Evolutionary conservation across 2,797 vertebrate species (phyloP).

Genomic region (Oreochromis grahami): DNA sequence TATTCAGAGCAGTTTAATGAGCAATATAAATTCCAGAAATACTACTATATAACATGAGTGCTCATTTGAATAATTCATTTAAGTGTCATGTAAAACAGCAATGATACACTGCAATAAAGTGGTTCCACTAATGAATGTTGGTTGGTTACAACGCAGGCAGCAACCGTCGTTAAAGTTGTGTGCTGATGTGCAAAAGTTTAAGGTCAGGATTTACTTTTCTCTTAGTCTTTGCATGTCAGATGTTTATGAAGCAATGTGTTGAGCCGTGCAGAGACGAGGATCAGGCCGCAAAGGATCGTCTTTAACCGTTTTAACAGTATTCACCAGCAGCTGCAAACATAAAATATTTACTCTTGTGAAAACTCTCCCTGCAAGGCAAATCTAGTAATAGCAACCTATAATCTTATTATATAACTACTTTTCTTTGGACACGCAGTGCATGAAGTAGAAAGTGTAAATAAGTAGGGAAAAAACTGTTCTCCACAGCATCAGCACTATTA

Average conservation of each 20-base stretch:
- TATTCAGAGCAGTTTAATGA: constrained; percentile 31
- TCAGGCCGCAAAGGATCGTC: not conserved
- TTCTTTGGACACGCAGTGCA: not conserved
- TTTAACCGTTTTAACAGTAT: not conserved
- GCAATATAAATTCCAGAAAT: constrained; percentile 14
- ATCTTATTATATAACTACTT: not conserved
- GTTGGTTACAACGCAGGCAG: not conserved
- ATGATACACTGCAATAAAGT: not conserved
- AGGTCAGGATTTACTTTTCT: not conserved
- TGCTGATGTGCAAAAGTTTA: not conserved
- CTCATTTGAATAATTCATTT: constrained; percentile 32
- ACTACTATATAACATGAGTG: not conserved
- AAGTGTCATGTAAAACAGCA: constrained; percentile 20
- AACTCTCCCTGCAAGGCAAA: not conserved
- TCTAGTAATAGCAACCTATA: not conserved
- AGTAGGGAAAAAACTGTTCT: not conserved
- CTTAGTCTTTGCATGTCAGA: not conserved
- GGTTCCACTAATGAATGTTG: not conserved
- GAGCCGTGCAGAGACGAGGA: not conserved
- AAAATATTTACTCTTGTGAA: not conserved
- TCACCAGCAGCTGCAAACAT: not conserved
- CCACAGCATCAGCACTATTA: not conserved
- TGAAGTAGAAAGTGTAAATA: not conserved
- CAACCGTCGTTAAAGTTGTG: not conserved
- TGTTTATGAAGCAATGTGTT: not conserved